These are phyloP conservation scores for Tetraneura akinire DNA, from an alignment of 1,140 invertebrate genomes.

Conservation along the genomic window DNA sequence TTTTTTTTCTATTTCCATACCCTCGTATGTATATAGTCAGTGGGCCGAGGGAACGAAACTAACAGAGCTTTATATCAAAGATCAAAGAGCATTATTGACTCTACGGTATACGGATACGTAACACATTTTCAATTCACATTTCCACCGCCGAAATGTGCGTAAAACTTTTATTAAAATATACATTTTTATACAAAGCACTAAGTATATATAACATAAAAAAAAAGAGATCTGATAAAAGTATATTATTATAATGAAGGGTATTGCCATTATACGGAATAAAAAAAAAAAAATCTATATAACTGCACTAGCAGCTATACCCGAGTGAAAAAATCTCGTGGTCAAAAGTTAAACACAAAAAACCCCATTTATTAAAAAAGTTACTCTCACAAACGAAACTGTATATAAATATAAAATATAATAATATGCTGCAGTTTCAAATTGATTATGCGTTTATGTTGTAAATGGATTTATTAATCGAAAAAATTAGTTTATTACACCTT, in stretches of 20 bases:
- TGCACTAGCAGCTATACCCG: neutral
- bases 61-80: neutral
- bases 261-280: constrained; percentile 26
- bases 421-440: constrained; percentile 34
- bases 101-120: neutral
- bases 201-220: neutral
- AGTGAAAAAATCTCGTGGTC: constrained; percentile 36
- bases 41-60: neutral
- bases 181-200: constrained; percentile 30
- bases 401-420: no score
- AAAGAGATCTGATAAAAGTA: constrained; percentile 37
- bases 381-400: constrained; percentile 12
- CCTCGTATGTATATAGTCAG: no score
- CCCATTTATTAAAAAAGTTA: constrained; percentile 22
- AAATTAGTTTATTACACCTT: neutral
- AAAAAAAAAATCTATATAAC: constrained; percentile 40
- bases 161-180: constrained; percentile 50
- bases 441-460: constrained; percentile 30
- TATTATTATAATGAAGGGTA: constrained; percentile 49
- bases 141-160: constrained; percentile 32
- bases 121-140: neutral
- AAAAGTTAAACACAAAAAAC: constrained; percentile 40
- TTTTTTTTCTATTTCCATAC: neutral
- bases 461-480: neutral
- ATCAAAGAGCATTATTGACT: constrained; percentile 25